These are phyloP conservation scores for Trichogramma dendrolimi DNA, from an alignment of 2,888 invertebrate genomes.

Conservation along the genomic window DNA sequence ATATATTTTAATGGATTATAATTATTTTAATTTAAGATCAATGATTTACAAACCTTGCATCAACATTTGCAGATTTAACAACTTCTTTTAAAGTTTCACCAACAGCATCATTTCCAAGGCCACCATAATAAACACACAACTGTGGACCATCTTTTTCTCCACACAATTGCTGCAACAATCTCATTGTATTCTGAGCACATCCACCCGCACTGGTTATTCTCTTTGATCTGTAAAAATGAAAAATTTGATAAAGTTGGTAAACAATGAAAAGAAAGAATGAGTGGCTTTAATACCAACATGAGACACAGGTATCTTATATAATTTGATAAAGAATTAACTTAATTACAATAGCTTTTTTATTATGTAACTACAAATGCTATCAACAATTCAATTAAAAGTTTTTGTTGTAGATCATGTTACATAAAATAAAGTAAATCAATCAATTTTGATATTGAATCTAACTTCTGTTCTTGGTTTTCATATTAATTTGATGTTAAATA, in stretches of 20 bases:
- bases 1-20: background rate
- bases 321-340: no score
- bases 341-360: no score
- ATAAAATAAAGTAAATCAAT: no score
- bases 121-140: constrained; percentile 41
- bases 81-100: constrained; percentile 43
- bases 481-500: background rate
- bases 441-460: no score
- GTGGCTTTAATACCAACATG: no score
- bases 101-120: constrained; percentile 46
- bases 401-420: no score
- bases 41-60: constrained; percentile 38
- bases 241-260: constrained; percentile 6
- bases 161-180: constrained; percentile 45
- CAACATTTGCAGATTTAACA: constrained; percentile 43
- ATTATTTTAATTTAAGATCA: constrained; percentile 1
- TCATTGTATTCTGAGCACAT: constrained; percentile 44
- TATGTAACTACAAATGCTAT: background rate
- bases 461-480: no score
- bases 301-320: no score
- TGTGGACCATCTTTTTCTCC: constrained; percentile 32
- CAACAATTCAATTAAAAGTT: background rate
- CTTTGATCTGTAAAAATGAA: constrained; percentile 33
- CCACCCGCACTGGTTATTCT: constrained; percentile 41
- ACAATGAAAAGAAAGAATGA: no score